A percentile compares a stretch with the other conserved stretches of the same genome.
Conservation (phyloP, 1,140 invertebrate genomes). For the Drosophila lowei region DNA sequence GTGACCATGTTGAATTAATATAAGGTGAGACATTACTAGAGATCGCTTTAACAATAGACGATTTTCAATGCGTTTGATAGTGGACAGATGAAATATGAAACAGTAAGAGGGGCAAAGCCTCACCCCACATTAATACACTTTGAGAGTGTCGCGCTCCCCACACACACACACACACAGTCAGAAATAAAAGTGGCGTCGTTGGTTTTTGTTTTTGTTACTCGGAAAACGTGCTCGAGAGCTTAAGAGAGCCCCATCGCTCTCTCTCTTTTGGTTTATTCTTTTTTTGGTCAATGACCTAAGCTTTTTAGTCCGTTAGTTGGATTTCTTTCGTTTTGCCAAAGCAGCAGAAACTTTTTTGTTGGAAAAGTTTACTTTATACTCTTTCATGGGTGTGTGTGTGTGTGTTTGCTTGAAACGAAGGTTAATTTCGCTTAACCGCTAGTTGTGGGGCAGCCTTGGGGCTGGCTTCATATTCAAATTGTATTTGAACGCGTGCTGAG, state of each 20-base stretch:
- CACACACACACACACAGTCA: constrained; percentile 16
- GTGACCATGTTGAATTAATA: no score
- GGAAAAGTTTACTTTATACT: constrained; percentile 6
- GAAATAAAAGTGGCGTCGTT: constrained; percentile 60
- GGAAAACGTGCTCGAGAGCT: constrained; percentile 60
- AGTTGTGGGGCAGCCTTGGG: neutral
- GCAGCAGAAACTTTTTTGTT: constrained; percentile 7
- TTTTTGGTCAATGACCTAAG: constrained; percentile 81
- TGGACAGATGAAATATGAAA: no score
- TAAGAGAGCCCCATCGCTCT: constrained; percentile 8
- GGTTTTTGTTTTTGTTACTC: constrained; percentile 38
- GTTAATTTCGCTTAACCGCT: constrained; percentile 20
- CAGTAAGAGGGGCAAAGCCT: no score
- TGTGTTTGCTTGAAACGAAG: neutral
- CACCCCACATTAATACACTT: no score
- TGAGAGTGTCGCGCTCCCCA: constrained; percentile 23
- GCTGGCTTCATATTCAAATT: neutral
- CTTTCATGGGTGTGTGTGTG: constrained; percentile 8
- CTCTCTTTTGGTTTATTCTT: constrained; percentile 63
- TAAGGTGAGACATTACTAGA: no score
- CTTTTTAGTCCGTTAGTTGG: constrained; percentile 67
- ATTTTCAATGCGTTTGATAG: no score
- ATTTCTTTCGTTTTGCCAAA: constrained; percentile 27
- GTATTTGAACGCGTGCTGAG: neutral
- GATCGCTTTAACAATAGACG: no score